Percentiles rank a stretch among this genome's conserved stretches.
Conservation (phyloP, 2,888 invertebrate genomes). For the Melanotus villosus region DNA sequence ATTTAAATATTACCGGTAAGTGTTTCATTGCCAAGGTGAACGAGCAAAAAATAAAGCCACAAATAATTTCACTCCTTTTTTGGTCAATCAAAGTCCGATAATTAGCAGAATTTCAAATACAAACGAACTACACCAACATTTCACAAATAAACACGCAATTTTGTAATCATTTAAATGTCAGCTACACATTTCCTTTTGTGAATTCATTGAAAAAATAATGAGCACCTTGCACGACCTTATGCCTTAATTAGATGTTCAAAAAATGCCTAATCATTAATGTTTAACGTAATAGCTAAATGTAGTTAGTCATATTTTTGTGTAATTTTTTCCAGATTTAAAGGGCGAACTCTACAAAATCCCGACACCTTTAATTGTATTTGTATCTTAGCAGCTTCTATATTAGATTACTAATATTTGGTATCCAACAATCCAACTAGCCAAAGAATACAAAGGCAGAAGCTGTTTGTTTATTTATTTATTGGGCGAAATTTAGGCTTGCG, state of each 20-base stretch:
- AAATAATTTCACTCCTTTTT: background rate
- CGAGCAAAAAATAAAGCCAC: background rate
- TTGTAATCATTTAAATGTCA: background rate
- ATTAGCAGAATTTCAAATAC: background rate
- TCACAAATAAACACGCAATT: background rate
- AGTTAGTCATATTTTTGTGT: too few relatives aligned
- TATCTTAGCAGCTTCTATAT: too few relatives aligned
- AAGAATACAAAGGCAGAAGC: too few relatives aligned
- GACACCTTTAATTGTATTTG: too few relatives aligned
- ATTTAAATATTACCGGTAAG: too few relatives aligned
- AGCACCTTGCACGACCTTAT: constrained; percentile 1
- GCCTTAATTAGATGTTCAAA: background rate
- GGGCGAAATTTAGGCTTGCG: too few relatives aligned
- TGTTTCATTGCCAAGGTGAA: too few relatives aligned
- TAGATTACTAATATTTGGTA: too few relatives aligned
- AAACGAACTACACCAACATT: background rate
- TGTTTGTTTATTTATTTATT: too few relatives aligned
- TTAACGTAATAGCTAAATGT: background rate
- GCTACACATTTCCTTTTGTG: background rate
- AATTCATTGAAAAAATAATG: background rate
- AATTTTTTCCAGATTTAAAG: too few relatives aligned
- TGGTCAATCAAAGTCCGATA: background rate
- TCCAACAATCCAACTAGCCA: too few relatives aligned
- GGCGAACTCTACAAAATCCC: too few relatives aligned
- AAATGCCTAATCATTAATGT: background rate